Evolutionary conservation across 1,140 invertebrate genomes (phyloP), one percentile per base, ranked within the genome.

Genomic region (Lutraria rhynchaena): DNA sequence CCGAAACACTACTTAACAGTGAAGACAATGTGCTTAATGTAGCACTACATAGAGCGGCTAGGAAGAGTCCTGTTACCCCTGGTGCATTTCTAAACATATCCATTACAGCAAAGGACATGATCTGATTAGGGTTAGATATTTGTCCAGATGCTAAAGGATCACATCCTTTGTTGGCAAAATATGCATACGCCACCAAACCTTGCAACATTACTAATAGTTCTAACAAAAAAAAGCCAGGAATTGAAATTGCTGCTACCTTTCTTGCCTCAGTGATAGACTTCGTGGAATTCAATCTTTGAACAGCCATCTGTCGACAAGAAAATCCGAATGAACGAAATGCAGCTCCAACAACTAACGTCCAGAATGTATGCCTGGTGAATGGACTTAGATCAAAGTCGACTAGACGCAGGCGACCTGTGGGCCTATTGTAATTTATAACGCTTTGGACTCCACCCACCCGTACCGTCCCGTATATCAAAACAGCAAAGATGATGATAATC

Each of bases 121-220:
- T 78, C 31, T 78, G 75, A 41, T 78, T 78, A 19, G 75, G 60
- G 44, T 78, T 78, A 15, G 41, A 35, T 49, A 78, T 78, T 41
- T 67, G 57, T 13, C 61, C 60, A 29, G 75, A 78, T 7, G 75
- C 75, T 0, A 78, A 29, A 1, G 75, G 75, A 41, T 78, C 75
- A 27, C 75, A 78, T 24, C 75, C 75, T 67, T 78, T 67, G 9
- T 51, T 33, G 7, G 22, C 17, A 57, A 53, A 78, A 27, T 78
- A 78, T 49, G 75, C 75, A 78, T 49, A 78, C 4, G 33, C 75
- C 1, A 67, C 35, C 15, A 78, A 29, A 13, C 75, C 70, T 73
- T 73, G 29, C 22, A 55, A 73, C 70, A 73, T 73, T n/a, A 41
- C 55, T 7, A 73, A 22, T 11, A 67, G 13, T 7, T 67, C 15